Evolutionary conservation across 2,888 invertebrate genomes (phyloP), one percentile per base, ranked within the genome.

Genomic region (Parthenolecanium corni): DNA sequence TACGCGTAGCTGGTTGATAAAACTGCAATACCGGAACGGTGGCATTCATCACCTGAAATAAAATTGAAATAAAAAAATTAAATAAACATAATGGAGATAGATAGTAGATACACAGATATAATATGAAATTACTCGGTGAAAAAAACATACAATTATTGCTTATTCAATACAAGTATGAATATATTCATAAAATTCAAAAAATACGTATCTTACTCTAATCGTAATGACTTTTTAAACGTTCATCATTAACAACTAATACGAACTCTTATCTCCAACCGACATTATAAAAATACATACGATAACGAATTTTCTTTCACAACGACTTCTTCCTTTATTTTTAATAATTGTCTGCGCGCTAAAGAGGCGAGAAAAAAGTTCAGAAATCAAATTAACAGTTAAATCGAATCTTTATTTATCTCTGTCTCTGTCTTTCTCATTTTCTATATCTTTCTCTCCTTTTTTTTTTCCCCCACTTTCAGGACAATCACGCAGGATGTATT

Each of bases 1-100:
- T 63, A 44, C 66, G 64, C 40, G 65, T 66, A 46, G 65, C 52
- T 46, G 66, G 66, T 46, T 66, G 66, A 58, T 65, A 65, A 51
- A 66, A 65, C 64, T 66, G 66, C 47, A 66, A 64, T 62, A 67
- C 67, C 36, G 65, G 66, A 44, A 67, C 67, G 38, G 67, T 64
- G 62, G 67, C 66, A 56, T 67, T 66, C 67, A 68, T 68, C 67
- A 68, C 66, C 67, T 67, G 21, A n/a, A 53, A 14, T n/a, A n/a
- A 54, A 23, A 53, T 20, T 5, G 23, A 24, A 38, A 14, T n/a
- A 24, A 49, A 16, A 42, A n/a, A 16, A 38, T 42, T 16, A 18
- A 23, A 46, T 49, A 31, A 31, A 31, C 9, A 31, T 31, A 31
- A 31, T 31, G 9, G 9, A 31, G 9, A 31, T 6, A 31, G 9